Evolutionary conservation across 2,888 invertebrate genomes (phyloP).

Genomic region (Hemaris fuciformis): DNA sequence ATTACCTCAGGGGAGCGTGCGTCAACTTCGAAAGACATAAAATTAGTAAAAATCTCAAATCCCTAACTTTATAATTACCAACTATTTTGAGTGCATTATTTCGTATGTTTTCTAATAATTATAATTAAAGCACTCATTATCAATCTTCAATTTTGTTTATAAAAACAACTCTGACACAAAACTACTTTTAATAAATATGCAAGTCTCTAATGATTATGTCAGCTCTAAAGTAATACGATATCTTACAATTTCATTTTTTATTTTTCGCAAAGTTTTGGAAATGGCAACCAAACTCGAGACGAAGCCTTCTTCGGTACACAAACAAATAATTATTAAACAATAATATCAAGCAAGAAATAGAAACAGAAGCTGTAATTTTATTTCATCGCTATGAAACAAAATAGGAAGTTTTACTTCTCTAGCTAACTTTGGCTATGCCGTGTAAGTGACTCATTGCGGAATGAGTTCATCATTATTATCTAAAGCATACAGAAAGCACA

Average conservation of each 20-base stretch:
- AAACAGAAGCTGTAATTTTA: conserved; percentile 24
- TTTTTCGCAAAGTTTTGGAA: conserved; percentile 25
- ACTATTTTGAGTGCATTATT: conserved; percentile 72
- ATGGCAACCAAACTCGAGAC: conserved; percentile 44
- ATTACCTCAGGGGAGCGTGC: conserved; percentile 79
- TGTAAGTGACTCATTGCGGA: conserved; percentile 57
- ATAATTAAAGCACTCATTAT: conserved; percentile 75
- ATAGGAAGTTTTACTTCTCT: conserved; percentile 71
- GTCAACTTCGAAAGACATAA: conserved; percentile 67
- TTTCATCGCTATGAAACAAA: conserved; percentile 38
- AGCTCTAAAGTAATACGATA: conserved; percentile 64
- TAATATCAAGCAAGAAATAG: conserved; percentile 10
- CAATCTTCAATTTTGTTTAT: conserved; percentile 70
- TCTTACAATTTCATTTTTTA: conserved; percentile 52
- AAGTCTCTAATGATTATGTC: conserved; percentile 72
- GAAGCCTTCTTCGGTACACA: conserved; percentile 1
- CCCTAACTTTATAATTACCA: conserved; percentile 69
- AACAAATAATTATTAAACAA: conserved; percentile 10
- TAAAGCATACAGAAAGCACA: conserved; percentile 75
- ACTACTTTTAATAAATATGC: conserved; percentile 65
- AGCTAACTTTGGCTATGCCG: conserved; percentile 79
- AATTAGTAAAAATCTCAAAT: conserved; percentile 77
- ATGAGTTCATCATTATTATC: conserved; percentile 56
- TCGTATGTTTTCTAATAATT: conserved; percentile 65
- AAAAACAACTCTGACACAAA: conserved; percentile 63